Conservation (phyloP, 2,888 invertebrate species). For the Ornithoptera alexandrae region DNA sequence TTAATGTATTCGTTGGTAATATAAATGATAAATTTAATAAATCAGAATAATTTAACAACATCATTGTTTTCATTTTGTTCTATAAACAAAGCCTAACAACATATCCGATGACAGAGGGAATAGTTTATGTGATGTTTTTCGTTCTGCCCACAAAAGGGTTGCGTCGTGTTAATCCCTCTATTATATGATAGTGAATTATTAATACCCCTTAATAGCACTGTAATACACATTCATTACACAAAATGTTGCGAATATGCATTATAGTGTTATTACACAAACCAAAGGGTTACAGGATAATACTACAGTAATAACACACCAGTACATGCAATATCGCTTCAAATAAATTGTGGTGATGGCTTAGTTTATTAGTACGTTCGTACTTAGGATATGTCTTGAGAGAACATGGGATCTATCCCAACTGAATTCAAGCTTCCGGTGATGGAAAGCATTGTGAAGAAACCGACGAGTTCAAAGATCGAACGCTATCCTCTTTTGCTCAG, state of each 20-base stretch:
- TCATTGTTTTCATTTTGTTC: background rate
- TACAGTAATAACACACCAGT: slow-evolving; percentile 30
- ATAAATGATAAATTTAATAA: too few species aligned
- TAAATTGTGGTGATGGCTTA: too few species aligned
- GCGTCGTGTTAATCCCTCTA: slow-evolving; percentile 69
- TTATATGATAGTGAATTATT: slow-evolving; percentile 70
- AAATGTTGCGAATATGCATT: slow-evolving; percentile 49
- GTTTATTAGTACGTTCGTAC: too few species aligned
- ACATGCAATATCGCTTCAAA: background rate
- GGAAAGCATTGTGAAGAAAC: too few species aligned
- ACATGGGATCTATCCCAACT: too few species aligned
- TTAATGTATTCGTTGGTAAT: too few species aligned
- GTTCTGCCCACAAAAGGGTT: slow-evolving; percentile 73
- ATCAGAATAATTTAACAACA: too few species aligned
- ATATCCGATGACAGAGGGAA: slow-evolving; percentile 39
- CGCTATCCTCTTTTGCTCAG: too few species aligned
- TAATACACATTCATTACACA: slow-evolving; percentile 60
- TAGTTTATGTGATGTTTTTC: slow-evolving; percentile 60
- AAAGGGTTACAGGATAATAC: slow-evolving; percentile 43
- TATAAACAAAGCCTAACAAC: slow-evolving; percentile 9
- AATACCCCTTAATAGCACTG: slow-evolving; percentile 37
- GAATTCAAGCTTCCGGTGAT: too few species aligned
- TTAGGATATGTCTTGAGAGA: too few species aligned
- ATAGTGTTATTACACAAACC: slow-evolving; percentile 40
- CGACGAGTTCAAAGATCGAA: too few species aligned